Evolutionary conservation across 2,888 invertebrate genomes (phyloP).

Genomic region (Ectemnius lituratus): DNA sequence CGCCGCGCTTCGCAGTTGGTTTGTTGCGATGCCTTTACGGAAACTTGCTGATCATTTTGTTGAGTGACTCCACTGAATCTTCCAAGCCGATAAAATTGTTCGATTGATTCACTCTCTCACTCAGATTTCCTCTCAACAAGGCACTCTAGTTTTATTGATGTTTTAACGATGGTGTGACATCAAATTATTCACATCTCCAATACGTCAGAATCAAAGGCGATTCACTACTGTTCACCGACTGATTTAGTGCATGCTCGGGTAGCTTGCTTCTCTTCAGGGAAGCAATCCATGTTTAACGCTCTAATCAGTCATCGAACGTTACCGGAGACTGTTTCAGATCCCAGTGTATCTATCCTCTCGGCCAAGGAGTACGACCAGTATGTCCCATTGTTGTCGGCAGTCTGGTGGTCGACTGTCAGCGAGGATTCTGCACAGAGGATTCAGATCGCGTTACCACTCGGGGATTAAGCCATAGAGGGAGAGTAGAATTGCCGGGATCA

Average conservation of each 20-base stretch:
- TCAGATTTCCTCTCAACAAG: no score
- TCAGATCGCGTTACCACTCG: conserved; percentile 61
- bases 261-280: neutral
- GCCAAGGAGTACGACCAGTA: conserved; percentile 17
- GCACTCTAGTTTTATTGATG: no score
- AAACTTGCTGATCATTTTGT: conserved; percentile 27
- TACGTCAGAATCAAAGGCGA: no score
- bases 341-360: no score
- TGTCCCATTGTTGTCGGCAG: conserved; percentile 45
- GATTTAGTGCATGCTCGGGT: no score
- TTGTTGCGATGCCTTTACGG: conserved; percentile 26
- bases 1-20: conserved; percentile 11
- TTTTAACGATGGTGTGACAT: no score
- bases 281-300: neutral
- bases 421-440: conserved; percentile 51
- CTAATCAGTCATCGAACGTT: neutral
- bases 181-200: no score
- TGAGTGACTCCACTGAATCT: conserved; percentile 31
- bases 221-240: no score
- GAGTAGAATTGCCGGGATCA: conserved; percentile 61
- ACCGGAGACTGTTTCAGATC: no score
- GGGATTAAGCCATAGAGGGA: conserved; percentile 54
- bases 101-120: neutral
- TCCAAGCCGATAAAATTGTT: neutral
- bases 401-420: conserved; percentile 49